phyloP scores from a whole-genome alignment of 1,140 invertebrate genomes.

The Hypsibius dujardini region DNA sequence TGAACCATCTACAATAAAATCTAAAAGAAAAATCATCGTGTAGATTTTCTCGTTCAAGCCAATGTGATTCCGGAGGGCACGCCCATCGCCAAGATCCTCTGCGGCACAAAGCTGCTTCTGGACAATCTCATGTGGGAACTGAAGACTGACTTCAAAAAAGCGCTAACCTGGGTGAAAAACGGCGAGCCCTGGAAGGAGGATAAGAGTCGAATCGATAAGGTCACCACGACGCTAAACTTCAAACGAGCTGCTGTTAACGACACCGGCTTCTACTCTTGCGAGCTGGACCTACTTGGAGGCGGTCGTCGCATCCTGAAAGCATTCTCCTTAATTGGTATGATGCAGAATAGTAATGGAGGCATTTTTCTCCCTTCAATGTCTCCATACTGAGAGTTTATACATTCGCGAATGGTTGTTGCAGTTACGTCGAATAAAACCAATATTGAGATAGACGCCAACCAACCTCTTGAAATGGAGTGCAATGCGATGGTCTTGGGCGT shows the following conservation, averaged over 20 bases:
- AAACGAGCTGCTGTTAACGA: neutral
- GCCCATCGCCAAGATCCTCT: neutral
- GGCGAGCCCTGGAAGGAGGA: conserved; percentile 7
- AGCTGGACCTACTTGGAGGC: conserved; percentile 10
- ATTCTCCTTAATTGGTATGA: conserved; percentile 4
- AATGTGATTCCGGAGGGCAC: neutral
- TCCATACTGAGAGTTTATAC: neutral
- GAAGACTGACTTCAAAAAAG: neutral
- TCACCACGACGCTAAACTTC: neutral
- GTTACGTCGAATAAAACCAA: conserved; percentile 11
- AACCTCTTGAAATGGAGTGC: neutral
- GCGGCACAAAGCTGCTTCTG: neutral
- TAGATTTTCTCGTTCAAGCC: neutral
- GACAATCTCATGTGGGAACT: conserved; percentile 8
- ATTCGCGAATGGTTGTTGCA: neutral
- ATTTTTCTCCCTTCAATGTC: neutral
- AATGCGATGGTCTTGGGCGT: neutral
- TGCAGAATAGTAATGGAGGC: neutral
- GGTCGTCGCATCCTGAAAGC: neutral
- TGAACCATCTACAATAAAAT: neutral
- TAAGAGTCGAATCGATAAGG: conserved; percentile 3
- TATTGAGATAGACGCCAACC: neutral
- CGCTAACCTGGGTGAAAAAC: neutral
- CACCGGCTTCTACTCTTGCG: conserved; percentile 12
- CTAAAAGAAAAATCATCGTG: neutral